Evolutionary conservation across 2,113 vertebrate species (phyloP).

Genomic region (Hippocampus zosterae): DNA sequence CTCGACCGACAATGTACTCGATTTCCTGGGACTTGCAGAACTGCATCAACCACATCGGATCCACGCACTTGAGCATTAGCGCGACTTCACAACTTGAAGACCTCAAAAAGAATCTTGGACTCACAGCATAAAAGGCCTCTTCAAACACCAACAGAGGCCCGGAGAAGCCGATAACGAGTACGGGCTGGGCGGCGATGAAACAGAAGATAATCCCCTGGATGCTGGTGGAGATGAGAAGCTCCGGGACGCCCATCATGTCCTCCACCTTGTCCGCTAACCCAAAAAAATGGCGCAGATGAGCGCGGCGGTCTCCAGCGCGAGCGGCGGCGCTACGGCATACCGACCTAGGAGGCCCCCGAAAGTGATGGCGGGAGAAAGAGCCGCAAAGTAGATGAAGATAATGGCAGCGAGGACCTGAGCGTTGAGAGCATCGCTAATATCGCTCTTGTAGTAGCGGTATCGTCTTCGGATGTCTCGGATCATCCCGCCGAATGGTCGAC

Average conservation of each 20-base stretch:
- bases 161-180: constrained; percentile 92
- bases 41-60: constrained; percentile 55
- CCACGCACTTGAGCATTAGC: no score
- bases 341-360: constrained; percentile 90
- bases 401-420: constrained; percentile 85
- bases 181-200: constrained; percentile 84
- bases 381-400: constrained; percentile 98
- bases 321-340: not conserved
- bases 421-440: constrained; percentile 84
- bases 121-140: constrained; percentile 85
- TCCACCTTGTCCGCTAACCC: constrained; percentile 90
- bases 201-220: constrained; percentile 87
- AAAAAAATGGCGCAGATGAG: not conserved
- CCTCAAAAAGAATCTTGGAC: constrained; percentile 7
- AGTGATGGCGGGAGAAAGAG: constrained; percentile 89
- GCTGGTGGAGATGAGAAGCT: constrained; percentile 88
- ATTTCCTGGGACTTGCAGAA: constrained; percentile 76
- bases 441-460: constrained; percentile 85
- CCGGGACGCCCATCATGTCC: constrained; percentile 86
- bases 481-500: constrained; percentile 83
- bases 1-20: constrained; percentile 89
- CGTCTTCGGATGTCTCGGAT: constrained; percentile 81
- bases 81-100: no score
- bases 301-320: no score
- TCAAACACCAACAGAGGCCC: constrained; percentile 96